phyloP scores from a whole-genome alignment of 2,888 invertebrate genomes.

The Trilocha varians region DNA sequence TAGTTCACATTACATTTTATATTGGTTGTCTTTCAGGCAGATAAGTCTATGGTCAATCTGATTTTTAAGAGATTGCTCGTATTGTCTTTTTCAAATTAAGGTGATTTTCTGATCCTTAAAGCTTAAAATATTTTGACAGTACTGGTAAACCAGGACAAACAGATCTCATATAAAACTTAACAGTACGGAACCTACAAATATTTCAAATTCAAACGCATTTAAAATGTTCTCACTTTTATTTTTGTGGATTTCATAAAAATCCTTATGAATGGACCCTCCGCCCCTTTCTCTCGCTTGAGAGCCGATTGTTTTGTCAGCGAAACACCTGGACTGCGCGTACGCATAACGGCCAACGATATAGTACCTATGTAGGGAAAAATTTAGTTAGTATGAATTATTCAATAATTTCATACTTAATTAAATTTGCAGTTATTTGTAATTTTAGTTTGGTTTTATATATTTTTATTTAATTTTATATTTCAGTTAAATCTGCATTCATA shows the following conservation, averaged over 20 bases:
- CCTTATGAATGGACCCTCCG: constrained; percentile 59
- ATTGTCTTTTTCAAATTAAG: too few species aligned
- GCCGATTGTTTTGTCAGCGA: constrained; percentile 70
- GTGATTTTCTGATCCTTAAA: too few species aligned
- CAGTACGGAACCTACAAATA: constrained; percentile 3
- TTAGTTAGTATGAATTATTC: too few species aligned
- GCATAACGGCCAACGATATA: constrained; percentile 45
- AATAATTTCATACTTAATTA: constrained; percentile 36
- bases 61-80: too few species aligned
- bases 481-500: too few species aligned
- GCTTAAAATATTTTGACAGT: too few species aligned
- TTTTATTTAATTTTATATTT: neutral
- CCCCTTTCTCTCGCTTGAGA: constrained; percentile 55
- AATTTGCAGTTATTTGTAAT: neutral
- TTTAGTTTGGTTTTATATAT: neutral
- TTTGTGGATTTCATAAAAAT: constrained; percentile 50
- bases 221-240: constrained; percentile 46
- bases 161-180: neutral
- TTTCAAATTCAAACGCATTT: constrained; percentile 19
- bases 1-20: too few species aligned
- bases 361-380: too few species aligned
- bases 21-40: too few species aligned
- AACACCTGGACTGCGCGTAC: constrained; percentile 66
- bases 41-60: too few species aligned
- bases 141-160: too few species aligned